Evolutionary conservation across 2,113 vertebrate species (phyloP).

Genomic region (Prietella phreatophila): DNA sequence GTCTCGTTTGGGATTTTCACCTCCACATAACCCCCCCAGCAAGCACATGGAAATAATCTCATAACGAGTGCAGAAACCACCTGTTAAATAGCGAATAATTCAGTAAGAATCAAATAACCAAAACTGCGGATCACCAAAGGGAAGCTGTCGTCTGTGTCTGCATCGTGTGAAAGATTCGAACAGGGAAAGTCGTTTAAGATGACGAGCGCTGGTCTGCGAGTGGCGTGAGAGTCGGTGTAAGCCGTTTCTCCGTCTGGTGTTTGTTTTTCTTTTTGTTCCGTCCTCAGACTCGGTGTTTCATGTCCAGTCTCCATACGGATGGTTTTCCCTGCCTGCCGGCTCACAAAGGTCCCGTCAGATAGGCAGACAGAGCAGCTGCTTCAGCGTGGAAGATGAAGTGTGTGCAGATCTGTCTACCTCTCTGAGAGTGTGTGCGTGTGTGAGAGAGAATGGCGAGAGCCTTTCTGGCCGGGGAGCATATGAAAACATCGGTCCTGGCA

Average conservation of each 20-base stretch:
- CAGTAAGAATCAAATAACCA: constrained; percentile 19
- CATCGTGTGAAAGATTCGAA: neutral
- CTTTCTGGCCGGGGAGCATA: constrained; percentile 82
- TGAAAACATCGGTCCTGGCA: constrained; percentile 81
- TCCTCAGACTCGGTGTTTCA: constrained; percentile 67
- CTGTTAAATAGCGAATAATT: neutral
- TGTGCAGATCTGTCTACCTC: constrained; percentile 10
- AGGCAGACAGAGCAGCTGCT: constrained; percentile 45
- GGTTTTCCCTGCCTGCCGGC: constrained; percentile 81
- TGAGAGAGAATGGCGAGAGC: constrained; percentile 7
- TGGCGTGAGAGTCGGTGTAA: neutral
- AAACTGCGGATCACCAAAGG: constrained; percentile 49
- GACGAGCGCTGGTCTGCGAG: neutral
- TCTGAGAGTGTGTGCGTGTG: constrained; percentile 15
- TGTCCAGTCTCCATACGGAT: constrained; percentile 75
- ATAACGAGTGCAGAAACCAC: neutral
- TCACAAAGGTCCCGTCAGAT: constrained; percentile 75
- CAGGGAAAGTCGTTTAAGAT: neutral
- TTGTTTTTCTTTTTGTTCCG: neutral
- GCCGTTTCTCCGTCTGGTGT: neutral
- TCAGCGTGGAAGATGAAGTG: neutral
- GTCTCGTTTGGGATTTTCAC: neutral
- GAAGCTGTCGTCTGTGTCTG: constrained; percentile 16
- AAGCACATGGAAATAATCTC: neutral
- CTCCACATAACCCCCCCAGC: neutral